phyloP scores from a whole-genome alignment of 2,888 invertebrate genomes.

The Idaea dimidiata region DNA sequence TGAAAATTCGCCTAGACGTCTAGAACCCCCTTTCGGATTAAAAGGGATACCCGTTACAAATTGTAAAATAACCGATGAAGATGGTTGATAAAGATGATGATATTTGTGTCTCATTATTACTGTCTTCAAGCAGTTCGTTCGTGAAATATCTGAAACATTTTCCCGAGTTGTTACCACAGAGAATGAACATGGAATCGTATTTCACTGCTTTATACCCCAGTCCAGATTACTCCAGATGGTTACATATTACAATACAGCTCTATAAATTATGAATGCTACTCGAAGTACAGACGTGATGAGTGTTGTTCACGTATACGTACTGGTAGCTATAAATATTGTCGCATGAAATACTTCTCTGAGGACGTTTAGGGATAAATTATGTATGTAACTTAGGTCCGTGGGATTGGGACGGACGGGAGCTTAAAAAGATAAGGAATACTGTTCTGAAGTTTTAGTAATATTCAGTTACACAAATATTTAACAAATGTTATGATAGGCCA shows the following conservation, averaged over 20 bases:
- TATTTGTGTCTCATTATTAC: neutral
- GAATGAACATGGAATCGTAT: neutral
- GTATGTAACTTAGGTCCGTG: neutral
- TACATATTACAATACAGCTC: neutral
- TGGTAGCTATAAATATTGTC: constrained; percentile 20
- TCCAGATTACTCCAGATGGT: neutral
- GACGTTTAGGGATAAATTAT: neutral
- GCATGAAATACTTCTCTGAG: constrained; percentile 3
- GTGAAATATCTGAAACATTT: neutral
- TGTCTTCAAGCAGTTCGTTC: neutral
- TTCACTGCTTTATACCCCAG: neutral
- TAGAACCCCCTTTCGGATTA: too few species aligned
- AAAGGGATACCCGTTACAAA: too few species aligned
- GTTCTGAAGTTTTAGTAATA: neutral
- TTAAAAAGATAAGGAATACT: neutral
- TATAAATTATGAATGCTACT: neutral
- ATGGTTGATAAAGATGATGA: neutral
- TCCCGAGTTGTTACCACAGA: neutral
- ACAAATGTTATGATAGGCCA: too few species aligned
- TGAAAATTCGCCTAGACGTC: too few species aligned
- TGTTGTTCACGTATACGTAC: constrained; percentile 16
- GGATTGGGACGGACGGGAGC: neutral
- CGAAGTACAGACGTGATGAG: neutral
- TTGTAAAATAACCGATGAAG: neutral
- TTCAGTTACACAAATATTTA: neutral